Evolutionary conservation across 2,888 invertebrate genomes (phyloP).

Genomic region (Deilephila elpenor): DNA sequence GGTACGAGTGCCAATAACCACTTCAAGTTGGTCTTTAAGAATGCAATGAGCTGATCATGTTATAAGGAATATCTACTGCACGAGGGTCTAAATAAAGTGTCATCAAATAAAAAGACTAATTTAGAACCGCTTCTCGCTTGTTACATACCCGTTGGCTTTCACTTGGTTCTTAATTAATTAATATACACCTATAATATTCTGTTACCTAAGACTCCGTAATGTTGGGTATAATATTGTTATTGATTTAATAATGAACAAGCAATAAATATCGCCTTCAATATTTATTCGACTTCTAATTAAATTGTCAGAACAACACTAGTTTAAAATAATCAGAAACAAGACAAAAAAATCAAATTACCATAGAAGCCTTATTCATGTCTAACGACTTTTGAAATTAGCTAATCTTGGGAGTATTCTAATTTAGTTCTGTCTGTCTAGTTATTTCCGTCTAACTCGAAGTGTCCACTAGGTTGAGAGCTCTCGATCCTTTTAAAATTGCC

Average conservation of each 20-base stretch:
- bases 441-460: conserved; percentile 69
- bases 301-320: not conserved
- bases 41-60: conserved; percentile 47
- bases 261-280: conserved; percentile 12
- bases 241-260: not conserved
- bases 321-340: conserved; percentile 41
- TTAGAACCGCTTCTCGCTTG: not conserved
- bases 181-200: not conserved
- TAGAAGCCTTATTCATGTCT: not conserved
- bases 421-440: conserved; percentile 76
- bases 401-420: conserved; percentile 76
- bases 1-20: conserved; percentile 62
- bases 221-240: conserved; percentile 5
- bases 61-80: conserved; percentile 36
- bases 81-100: conserved; percentile 49
- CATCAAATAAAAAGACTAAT: conserved; percentile 63
- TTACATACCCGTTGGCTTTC: not conserved
- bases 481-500: conserved; percentile 48
- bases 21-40: conserved; percentile 58
- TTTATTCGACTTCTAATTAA: not conserved
- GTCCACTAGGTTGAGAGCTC: conserved; percentile 61
- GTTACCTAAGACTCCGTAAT: not conserved
- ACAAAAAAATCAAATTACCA: conserved; percentile 47
- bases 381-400: conserved; percentile 49
- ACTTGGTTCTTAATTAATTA: conserved; percentile 6